phyloP scores from a whole-genome alignment of 2,113 vertebrate genomes.

The Rhabdornis inornatus region DNA sequence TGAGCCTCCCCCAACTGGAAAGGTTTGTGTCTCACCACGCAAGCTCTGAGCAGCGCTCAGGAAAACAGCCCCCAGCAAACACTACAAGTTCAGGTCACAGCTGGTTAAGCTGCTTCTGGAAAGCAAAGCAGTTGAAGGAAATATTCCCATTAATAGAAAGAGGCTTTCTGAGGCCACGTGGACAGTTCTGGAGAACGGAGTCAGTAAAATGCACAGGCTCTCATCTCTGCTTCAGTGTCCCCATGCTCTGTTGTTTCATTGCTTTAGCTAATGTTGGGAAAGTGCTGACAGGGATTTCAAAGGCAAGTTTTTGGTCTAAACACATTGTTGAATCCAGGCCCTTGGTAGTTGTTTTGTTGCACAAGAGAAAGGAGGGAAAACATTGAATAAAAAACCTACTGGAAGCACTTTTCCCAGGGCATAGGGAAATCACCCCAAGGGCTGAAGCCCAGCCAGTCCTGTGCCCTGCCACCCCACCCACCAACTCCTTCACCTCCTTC shows the following conservation, averaged over 20 bases:
- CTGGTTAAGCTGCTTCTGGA: slow-evolving; percentile 1
- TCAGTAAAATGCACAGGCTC: neutral
- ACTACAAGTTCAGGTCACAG: neutral
- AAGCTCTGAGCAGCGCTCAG: neutral
- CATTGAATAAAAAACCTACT: neutral
- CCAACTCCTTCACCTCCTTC: rapidly evolving
- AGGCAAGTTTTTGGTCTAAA: slow-evolving; percentile 1
- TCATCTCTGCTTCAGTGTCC: neutral
- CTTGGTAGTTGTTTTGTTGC: neutral
- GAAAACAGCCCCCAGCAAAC: neutral
- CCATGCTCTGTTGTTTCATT: neutral
- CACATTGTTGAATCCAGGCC: neutral
- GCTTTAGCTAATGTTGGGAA: neutral
- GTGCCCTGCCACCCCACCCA: neutral
- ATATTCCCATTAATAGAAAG: slow-evolving; percentile 11
- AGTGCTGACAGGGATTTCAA: slow-evolving; percentile 49
- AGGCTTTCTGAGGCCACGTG: neutral
- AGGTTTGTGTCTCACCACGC: neutral
- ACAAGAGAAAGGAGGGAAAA: slow-evolving; percentile 38
- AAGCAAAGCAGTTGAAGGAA: slow-evolving; percentile 1
- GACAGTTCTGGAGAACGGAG: neutral
- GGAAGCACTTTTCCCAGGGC: neutral
- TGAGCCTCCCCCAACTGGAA: neutral
- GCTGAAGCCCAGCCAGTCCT: neutral
- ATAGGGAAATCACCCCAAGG: neutral